Base-by-base conservation (phyloP, 2,888 invertebrate species). In the Agelastica alni region DNA sequence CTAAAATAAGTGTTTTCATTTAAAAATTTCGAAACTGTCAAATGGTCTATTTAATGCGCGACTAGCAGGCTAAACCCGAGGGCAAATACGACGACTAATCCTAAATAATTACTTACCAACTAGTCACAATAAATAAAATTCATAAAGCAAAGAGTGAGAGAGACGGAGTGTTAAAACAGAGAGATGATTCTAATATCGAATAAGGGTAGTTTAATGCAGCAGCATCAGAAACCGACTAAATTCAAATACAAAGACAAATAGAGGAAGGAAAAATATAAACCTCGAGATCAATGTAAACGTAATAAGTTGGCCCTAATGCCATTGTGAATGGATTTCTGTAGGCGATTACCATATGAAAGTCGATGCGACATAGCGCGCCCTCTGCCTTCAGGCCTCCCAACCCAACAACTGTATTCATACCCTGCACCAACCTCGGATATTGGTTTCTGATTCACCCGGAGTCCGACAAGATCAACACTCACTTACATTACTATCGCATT, bases 241-340 rank as follows among this genome's bases (percentile, higher is more conserved):
- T 75, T 76, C 75, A 75, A 75, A 76, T 75, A 75, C 75, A 75
- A 76, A 75, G 73, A 74, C 74, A 76, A 76, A 76, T 73, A 76
- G 66, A 59, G 65, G 67, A 70, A 73, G 74, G 75, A 76, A 75
- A 76, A 76, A 76, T 76, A 76, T 75, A 75, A 75, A 75, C 75
- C 74, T 76, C 76, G 75, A 76, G 76, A 76, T 76, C 76, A 76
- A 75, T 76, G 76, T 75, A 76, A 76, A 76, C 76, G 76, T 76
- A 76, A 76, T 76, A 76, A 76, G 76, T 76, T 74, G 75, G 71
- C 72, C 73, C 71, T 76, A 76, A 76, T 76, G 75, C 75, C 72
- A 76, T 76, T 76, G 76, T 76, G 75, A 70, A 71, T 69, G 74
- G 74, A 75, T 76, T 75, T 73, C 76, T 75, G 73, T 73, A 73